phyloP scores from a whole-genome alignment of 1,140 invertebrate genomes.

The Neoseiulus cucumeris region DNA sequence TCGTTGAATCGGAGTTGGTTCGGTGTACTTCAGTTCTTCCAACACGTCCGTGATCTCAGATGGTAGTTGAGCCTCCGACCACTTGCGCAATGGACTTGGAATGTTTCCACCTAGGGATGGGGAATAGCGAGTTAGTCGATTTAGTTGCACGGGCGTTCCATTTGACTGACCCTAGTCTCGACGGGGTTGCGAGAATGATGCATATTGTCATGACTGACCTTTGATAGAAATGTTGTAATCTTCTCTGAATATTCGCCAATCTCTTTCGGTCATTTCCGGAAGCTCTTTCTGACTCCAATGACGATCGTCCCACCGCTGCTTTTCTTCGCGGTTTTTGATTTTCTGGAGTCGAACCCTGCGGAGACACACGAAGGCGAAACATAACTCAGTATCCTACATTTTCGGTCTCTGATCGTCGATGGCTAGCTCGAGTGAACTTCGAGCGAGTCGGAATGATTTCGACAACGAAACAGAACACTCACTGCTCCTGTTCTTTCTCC shows the following conservation, averaged over 20 bases:
- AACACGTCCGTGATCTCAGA: constrained; percentile 85
- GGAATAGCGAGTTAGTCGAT: neutral
- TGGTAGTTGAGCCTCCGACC: constrained; percentile 84
- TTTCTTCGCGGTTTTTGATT: constrained; percentile 84
- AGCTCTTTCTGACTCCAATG: constrained; percentile 93
- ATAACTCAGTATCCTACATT: neutral
- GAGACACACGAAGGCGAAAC: constrained; percentile 15
- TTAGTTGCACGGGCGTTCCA: no score
- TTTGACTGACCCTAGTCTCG: no score
- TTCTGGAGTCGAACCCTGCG: constrained; percentile 63
- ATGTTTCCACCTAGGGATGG: constrained; percentile 52
- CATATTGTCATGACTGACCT: constrained; percentile 29
- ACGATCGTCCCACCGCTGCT: constrained; percentile 94
- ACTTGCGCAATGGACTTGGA: constrained; percentile 81
- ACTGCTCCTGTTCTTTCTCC: constrained; percentile 94
- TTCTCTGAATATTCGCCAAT: constrained; percentile 99
- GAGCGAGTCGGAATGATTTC: neutral
- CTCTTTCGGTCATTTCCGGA: constrained; percentile 92
- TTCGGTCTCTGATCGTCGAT: no score
- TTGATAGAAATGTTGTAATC: constrained; percentile 99
- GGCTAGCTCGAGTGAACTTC: neutral
- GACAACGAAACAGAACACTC: constrained; percentile 18
- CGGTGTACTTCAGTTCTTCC: constrained; percentile 29
- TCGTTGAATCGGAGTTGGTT: constrained; percentile 95
- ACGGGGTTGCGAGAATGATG: no score